A percentile compares a stretch with the other conserved stretches of the same genome.
phyloP scores from a whole-genome alignment of 2,888 invertebrate genomes.

The Chromoteleia sp. region DNA sequence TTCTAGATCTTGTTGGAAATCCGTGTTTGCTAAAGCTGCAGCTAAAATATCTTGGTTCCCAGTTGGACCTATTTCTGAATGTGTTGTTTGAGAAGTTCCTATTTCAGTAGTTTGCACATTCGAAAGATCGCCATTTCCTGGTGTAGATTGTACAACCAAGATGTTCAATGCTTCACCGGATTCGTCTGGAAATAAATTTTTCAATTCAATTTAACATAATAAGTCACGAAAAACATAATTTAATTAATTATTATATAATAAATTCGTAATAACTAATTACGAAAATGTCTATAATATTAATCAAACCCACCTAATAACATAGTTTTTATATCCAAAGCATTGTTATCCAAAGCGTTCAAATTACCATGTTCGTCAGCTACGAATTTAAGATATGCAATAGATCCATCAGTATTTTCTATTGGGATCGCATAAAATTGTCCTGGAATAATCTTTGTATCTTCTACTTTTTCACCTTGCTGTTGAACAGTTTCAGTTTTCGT shows the following conservation, averaged over 20 bases:
- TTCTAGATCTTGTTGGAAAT: conserved; percentile 87
- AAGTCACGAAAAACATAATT: not conserved
- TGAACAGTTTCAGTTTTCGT: conserved; percentile 33
- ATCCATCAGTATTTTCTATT: conserved; percentile 90
- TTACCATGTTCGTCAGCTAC: conserved; percentile 90
- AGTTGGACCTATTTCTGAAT: conserved; percentile 76
- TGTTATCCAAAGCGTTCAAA: conserved; percentile 90
- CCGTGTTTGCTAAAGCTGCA: conserved; percentile 91
- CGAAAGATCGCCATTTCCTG: conserved; percentile 83
- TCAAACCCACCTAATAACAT: conserved; percentile 14
- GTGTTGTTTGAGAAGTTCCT: conserved; percentile 83
- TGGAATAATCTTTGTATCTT: conserved; percentile 85
- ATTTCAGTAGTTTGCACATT: conserved; percentile 77
- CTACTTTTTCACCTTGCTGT: conserved; percentile 45
- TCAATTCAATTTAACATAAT: not conserved
- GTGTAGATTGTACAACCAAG: conserved; percentile 85
- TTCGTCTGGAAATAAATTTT: conserved; percentile 81
- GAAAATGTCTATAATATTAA: not conserved
- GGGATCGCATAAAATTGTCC: conserved; percentile 90
- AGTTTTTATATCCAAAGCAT: conserved; percentile 83
- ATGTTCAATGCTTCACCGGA: conserved; percentile 85
- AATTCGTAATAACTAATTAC: conserved; percentile 76
- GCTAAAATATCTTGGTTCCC: conserved; percentile 90
- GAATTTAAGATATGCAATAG: conserved; percentile 90
- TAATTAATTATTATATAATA: conserved; percentile 4